Conservation (phyloP, 92 coral and sea anemone genomes). For the Palythoa heliodiscus region DNA sequence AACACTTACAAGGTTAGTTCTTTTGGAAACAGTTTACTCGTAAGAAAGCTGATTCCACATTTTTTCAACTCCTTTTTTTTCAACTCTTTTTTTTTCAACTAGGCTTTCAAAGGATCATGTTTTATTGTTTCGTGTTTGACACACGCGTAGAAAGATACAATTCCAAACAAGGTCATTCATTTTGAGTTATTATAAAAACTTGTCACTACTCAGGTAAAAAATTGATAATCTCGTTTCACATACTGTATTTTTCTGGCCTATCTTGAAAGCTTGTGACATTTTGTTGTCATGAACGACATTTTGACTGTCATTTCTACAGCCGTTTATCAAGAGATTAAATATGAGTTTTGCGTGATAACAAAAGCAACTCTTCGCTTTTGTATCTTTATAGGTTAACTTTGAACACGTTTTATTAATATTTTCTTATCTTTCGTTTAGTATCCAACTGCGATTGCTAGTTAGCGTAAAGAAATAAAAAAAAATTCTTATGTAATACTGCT, state of each 20-base stretch:
- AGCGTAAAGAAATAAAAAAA: slow-evolving; percentile 55
- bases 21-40: background rate
- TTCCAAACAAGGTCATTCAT: background rate
- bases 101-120: background rate
- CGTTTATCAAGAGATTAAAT: slow-evolving; percentile 68
- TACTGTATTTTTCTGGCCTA: slow-evolving; percentile 3
- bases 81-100: background rate
- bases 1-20: slow-evolving; percentile 67
- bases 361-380: slow-evolving; percentile 55
- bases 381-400: slow-evolving; percentile 74
- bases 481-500: slow-evolving; percentile 41
- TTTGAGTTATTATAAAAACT: background rate
- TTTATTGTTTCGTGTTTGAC: background rate
- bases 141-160: background rate
- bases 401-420: slow-evolving; percentile 75
- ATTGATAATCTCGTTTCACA: background rate
- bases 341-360: slow-evolving; percentile 67
- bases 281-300: slow-evolving; percentile 24
- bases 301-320: slow-evolving; percentile 66
- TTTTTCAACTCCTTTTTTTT: background rate
- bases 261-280: slow-evolving; percentile 32
- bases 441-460: slow-evolving; percentile 66
- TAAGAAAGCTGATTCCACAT: background rate
- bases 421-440: slow-evolving; percentile 75
- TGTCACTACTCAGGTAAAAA: slow-evolving; percentile 16